A percentile compares a stretch with the other conserved stretches of the same genome.
phyloP scores from a whole-genome alignment of 2,113 vertebrate species.

The Porphyrio hochstetteri region DNA sequence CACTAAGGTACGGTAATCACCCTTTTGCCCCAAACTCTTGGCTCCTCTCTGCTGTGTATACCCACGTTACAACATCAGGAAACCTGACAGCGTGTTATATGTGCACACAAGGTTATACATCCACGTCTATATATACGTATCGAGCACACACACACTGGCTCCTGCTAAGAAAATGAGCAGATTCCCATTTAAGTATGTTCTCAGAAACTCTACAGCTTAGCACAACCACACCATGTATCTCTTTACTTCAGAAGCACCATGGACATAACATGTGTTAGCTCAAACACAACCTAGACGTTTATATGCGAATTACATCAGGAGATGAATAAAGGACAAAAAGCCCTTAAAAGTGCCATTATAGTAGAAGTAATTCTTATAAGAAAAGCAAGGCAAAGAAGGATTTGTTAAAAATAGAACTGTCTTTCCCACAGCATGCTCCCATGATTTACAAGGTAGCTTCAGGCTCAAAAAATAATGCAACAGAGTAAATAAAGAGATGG shows the following conservation, averaged over 20 bases:
- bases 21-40: background rate
- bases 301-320: background rate
- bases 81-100: background rate
- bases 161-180: background rate
- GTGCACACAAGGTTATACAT: background rate
- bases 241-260: background rate
- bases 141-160: background rate
- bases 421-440: constrained; percentile 13
- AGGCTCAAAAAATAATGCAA: constrained; percentile 27
- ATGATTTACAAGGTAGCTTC: constrained; percentile 23
- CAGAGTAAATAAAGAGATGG: background rate
- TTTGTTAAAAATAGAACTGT: background rate
- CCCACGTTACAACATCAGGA: background rate
- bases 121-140: accelerated
- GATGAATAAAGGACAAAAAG: background rate
- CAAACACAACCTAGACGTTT: background rate
- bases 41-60: background rate
- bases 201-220: background rate
- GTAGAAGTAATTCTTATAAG: background rate
- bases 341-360: background rate
- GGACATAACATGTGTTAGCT: background rate
- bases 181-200: background rate
- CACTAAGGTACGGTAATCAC: background rate
- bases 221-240: background rate
- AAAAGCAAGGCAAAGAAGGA: background rate